Percentiles rank a stretch among this genome's conserved stretches.
Conservation (phyloP, 2,888 invertebrate species). For the Ichneumon xanthorius region DNA sequence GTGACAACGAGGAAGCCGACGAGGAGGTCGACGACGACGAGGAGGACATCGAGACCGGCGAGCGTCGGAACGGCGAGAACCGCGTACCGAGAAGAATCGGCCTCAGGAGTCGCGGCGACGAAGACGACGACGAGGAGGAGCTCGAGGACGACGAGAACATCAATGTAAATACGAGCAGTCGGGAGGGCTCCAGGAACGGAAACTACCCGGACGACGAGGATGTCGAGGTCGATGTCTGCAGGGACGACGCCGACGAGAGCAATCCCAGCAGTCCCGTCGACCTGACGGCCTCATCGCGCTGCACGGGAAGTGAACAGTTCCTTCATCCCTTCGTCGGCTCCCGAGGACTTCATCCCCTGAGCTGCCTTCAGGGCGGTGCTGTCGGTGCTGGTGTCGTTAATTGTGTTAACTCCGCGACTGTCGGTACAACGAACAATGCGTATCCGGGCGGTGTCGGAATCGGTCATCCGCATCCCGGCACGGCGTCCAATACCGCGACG, state of each 20-base stretch:
- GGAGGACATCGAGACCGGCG: conserved; percentile 53
- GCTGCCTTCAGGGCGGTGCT: conserved; percentile 77
- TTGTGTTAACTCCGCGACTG: conserved; percentile 58
- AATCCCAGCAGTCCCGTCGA: conserved; percentile 84
- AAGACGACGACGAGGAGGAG: conserved; percentile 78
- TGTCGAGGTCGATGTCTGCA: conserved; percentile 80
- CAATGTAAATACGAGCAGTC: conserved; percentile 65
- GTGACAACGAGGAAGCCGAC: conserved; percentile 58
- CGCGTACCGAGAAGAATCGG: conserved; percentile 61
- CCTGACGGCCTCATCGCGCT: conserved; percentile 82
- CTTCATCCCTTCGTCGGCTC: conserved; percentile 77
- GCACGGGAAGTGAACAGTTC: conserved; percentile 75
- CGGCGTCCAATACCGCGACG: conserved; percentile 76
- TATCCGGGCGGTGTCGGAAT: conserved; percentile 54
- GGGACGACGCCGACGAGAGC: conserved; percentile 80
- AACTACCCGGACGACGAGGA: conserved; percentile 80
- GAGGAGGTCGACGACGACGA: conserved; percentile 60
- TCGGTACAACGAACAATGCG: conserved; percentile 59
- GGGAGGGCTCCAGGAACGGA: conserved; percentile 74
- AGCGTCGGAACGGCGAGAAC: conserved; percentile 67
- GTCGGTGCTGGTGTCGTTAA: conserved; percentile 61
- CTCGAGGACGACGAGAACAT: conserved; percentile 67
- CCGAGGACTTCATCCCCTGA: conserved; percentile 76
- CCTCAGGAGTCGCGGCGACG: conserved; percentile 69
- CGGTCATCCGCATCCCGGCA: conserved; percentile 58